Conservation (phyloP, 2,113 vertebrate species). For the Sula dactylatra region DNA sequence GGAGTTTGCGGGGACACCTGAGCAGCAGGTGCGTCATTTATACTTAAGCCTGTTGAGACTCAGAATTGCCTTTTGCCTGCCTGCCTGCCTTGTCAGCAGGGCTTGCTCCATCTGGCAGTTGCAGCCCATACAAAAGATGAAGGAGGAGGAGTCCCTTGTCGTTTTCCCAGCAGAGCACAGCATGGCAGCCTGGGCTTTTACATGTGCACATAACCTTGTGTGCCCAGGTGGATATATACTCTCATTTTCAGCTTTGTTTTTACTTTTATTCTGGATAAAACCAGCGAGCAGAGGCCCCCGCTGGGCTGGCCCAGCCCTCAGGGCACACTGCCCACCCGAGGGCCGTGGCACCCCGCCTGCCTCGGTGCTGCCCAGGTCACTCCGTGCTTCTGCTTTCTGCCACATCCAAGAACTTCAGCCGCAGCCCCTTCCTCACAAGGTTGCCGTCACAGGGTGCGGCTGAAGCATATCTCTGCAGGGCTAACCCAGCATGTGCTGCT, state of each 20-base stretch:
- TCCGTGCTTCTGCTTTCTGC: background rate
- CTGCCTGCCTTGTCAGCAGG: background rate
- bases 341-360: fast-evolving
- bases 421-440: fast-evolving
- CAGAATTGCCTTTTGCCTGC: background rate
- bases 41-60: background rate
- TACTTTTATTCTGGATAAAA: background rate
- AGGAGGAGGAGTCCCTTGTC: background rate
- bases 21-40: background rate
- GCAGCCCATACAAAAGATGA: background rate
- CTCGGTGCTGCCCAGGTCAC: fast-evolving
- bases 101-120: background rate
- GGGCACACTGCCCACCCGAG: fast-evolving
- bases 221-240: background rate
- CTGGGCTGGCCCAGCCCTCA: background rate
- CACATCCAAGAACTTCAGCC: background rate
- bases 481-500: background rate
- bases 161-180: background rate
- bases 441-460: background rate
- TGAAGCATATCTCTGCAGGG: background rate
- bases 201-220: background rate
- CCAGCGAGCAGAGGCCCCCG: background rate
- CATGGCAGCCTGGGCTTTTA: background rate
- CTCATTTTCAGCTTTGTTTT: background rate
- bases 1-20: background rate